phyloP scores from a whole-genome alignment of 2,797 vertebrate genomes.

The Glyptemys insculpta region DNA sequence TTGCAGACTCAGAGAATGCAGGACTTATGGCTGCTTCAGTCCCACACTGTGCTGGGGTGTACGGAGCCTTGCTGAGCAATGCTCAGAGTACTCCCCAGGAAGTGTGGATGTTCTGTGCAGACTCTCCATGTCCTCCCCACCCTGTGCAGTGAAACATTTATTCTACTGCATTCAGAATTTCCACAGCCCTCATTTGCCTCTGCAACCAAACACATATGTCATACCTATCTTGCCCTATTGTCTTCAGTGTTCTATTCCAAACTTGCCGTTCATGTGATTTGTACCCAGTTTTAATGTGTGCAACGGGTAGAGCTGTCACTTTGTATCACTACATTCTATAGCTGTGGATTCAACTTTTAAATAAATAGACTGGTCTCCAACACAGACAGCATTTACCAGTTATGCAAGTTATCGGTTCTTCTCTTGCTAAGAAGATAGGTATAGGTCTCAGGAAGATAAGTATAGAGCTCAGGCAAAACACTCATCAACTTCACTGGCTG shows the following conservation, averaged over 20 bases:
- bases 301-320: background rate
- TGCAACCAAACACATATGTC: background rate
- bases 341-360: background rate
- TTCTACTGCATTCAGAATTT: fast-evolving
- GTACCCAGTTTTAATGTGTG: background rate
- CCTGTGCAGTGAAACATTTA: fast-evolving
- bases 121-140: no score
- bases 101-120: background rate
- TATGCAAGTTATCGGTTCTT: background rate
- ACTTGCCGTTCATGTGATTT: background rate
- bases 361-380: background rate
- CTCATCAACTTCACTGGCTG: background rate
- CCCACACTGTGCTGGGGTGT: background rate
- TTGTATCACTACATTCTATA: background rate
- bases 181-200: background rate
- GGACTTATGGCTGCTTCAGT: background rate
- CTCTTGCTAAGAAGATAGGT: background rate
- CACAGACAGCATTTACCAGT: background rate
- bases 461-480: background rate
- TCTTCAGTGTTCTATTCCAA: background rate
- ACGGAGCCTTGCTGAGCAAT: background rate
- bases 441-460: background rate
- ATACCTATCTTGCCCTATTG: background rate
- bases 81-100: background rate
- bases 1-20: background rate